Evolutionary conservation across 1,140 invertebrate genomes (phyloP), one percentile per base, ranked within the genome.

Genomic region (Megathymus violae): DNA sequence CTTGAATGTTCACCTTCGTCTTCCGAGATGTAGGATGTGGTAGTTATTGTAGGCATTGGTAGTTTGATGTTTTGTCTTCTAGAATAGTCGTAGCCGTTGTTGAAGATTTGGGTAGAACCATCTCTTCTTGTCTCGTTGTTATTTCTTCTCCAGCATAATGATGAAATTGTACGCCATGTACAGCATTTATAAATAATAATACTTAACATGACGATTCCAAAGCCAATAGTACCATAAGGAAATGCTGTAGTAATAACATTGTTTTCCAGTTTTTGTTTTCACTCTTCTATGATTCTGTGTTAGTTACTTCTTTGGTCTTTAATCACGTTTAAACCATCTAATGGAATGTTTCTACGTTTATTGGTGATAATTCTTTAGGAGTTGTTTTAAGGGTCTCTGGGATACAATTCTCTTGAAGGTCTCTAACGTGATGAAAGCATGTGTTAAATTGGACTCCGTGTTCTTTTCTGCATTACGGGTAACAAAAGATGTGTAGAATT

Each of bases 61-160:
- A 44, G 27, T 15, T 44, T 22, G 1, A 44, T 15, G n/a, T 43
- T 25, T n/a, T 43, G 38, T 58, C 52, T 58, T 31, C 40, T 58
- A 3, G 9, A 16, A 10, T 56, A 31, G 11, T 56, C 52, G 38
- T 43, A 56, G 19, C 52, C 31, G 19, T 43, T 43, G 22, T 56
- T 56, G 25, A 56, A 56, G 1, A 43, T 56, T 41, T 56, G 51
- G 0, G 25, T 56, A 14, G 36, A 41, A 6, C 22, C n/a, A n/a
- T n/a, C 40, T 27, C 11, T 31, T 48, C 22, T 31, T 48, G 22
- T 16, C 27, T 15, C 13, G 4, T 22, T 6, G 27, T 13, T 48
- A 5, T 31, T 31, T 3, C 7, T 31, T 1, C 7, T 4, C 13
- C 3, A 9, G n/a, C n/a, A n/a, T 11, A 19, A 14, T 4, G 13